These are phyloP conservation scores for Drosophila guanche DNA, from an alignment of 1,140 invertebrate species.

Conservation along the genomic window DNA sequence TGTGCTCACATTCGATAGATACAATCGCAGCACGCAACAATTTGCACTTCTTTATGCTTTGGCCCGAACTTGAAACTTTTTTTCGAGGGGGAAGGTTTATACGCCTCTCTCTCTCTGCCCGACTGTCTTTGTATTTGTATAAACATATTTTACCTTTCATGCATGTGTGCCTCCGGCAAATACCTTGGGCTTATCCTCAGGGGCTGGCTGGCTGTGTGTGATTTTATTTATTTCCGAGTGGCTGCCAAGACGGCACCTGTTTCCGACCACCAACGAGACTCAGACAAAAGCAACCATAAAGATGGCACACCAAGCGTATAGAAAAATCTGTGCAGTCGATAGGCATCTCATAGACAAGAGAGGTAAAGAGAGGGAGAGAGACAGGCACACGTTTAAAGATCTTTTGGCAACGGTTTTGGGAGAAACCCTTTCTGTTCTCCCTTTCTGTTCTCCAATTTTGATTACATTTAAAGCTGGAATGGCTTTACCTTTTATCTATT, in stretches of 20 bases:
- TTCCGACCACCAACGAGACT: slow-evolving; percentile 2
- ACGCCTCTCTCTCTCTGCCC: slow-evolving; percentile 3
- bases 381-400: slow-evolving; percentile 69
- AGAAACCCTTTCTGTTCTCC: not conserved
- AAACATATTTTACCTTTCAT: slow-evolving; percentile 82
- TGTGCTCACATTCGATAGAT: slow-evolving; percentile 77
- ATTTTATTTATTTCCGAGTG: slow-evolving; percentile 61
- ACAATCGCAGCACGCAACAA: slow-evolving; percentile 80
- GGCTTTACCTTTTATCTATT: not conserved
- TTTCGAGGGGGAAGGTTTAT: slow-evolving; percentile 10
- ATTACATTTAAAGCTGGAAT: not conserved
- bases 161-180: slow-evolving; percentile 38
- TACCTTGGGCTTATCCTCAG: slow-evolving; percentile 12
- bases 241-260: slow-evolving; percentile 66
- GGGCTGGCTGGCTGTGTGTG: slow-evolving; percentile 32
- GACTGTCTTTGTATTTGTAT: slow-evolving; percentile 70
- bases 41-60: slow-evolving; percentile 79
- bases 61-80: slow-evolving; percentile 71
- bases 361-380: not conserved
- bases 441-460: not conserved
- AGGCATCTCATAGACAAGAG: slow-evolving; percentile 15
- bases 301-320: slow-evolving; percentile 63
- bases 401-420: slow-evolving; percentile 21
- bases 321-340: slow-evolving; percentile 70
- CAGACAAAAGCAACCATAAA: slow-evolving; percentile 49